phyloP scores from a whole-genome alignment of 1,140 invertebrate genomes.

The Pseudomyrmex concolor region DNA sequence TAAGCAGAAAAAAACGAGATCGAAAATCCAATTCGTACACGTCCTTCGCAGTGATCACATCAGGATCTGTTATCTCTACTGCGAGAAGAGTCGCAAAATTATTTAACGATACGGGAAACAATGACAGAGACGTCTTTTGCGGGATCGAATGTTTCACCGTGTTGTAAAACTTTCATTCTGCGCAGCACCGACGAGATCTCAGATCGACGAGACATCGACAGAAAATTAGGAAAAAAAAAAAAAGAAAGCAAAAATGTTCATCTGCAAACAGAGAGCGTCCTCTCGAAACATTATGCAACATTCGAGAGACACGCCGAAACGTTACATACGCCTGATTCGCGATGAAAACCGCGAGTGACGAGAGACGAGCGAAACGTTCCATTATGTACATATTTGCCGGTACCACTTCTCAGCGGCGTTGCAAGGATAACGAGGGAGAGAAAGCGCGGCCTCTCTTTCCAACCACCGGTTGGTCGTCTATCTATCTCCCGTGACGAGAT shows the following conservation, averaged over 20 bases:
- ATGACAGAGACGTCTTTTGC: background rate
- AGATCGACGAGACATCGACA: background rate
- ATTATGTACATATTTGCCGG: slow-evolving; percentile 74
- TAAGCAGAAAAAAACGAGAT: background rate
- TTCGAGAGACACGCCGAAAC: slow-evolving; percentile 1
- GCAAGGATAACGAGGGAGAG: slow-evolving; percentile 74
- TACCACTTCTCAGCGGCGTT: slow-evolving; percentile 58
- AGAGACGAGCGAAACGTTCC: slow-evolving; percentile 63
- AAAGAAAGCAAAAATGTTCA: background rate
- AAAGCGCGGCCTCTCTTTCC: slow-evolving; percentile 34
- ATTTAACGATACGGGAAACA: background rate
- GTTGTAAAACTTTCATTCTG: slow-evolving; percentile 15
- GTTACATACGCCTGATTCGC: background rate
- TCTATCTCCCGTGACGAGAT: slow-evolving; percentile 69
- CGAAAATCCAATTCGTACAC: slow-evolving; percentile 1
- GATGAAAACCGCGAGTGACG: slow-evolving; percentile 60
- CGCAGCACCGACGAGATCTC: too few relatives aligned
- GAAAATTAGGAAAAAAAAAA: background rate
- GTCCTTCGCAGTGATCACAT: background rate
- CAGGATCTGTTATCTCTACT: background rate
- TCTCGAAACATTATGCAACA: slow-evolving; percentile 14
- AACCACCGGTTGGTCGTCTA: slow-evolving; percentile 12
- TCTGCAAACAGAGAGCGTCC: background rate
- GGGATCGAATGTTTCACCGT: background rate
- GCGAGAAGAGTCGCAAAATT: background rate